Percentiles rank a stretch among this genome's conserved stretches.
These are phyloP conservation scores for Intellagama lesueurii DNA, from an alignment of 2,797 vertebrate genomes.

Conservation along the genomic window DNA sequence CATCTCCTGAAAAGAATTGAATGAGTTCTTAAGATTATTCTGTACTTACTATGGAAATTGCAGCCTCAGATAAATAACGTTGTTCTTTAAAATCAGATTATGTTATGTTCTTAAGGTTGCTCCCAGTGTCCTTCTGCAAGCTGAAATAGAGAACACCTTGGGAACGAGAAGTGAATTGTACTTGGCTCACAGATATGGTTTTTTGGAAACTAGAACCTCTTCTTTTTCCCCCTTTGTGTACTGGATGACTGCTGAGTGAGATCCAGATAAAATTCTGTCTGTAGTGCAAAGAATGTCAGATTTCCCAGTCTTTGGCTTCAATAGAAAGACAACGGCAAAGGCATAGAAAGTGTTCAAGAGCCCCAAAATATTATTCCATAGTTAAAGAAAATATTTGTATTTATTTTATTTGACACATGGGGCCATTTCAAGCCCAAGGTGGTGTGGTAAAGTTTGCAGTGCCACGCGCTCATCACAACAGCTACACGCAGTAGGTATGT, in stretches of 20 bases:
- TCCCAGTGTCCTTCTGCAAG: neutral
- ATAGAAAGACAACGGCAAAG: neutral
- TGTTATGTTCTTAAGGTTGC: slow-evolving; percentile 9
- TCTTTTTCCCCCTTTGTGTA: neutral
- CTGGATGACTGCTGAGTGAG: neutral
- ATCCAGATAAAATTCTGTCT: neutral
- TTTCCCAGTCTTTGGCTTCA: accelerated
- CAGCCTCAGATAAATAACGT: slow-evolving; percentile 24
- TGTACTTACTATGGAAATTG: slow-evolving; percentile 35
- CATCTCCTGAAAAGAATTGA: slow-evolving; percentile 61
- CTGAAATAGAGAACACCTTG: neutral
- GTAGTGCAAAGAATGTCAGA: neutral
- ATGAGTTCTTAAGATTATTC: slow-evolving; percentile 60
- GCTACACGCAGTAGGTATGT: neutral
- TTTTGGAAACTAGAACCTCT: slow-evolving; percentile 4
- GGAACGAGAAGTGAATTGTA: neutral
- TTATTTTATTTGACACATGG: neutral
- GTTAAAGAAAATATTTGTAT: neutral
- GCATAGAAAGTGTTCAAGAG: neutral
- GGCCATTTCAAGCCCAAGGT: too few relatives aligned
- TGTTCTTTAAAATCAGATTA: slow-evolving; percentile 25
- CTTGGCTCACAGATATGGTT: neutral
- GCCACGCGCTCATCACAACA: too few relatives aligned
- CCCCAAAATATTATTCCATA: neutral
- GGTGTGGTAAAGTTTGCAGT: too few relatives aligned